Evolutionary conservation across 53 echinoderm and acorn worm genomes (phyloP), one percentile per base, ranked within the genome.

Genomic region (Crossaster papposus): DNA sequence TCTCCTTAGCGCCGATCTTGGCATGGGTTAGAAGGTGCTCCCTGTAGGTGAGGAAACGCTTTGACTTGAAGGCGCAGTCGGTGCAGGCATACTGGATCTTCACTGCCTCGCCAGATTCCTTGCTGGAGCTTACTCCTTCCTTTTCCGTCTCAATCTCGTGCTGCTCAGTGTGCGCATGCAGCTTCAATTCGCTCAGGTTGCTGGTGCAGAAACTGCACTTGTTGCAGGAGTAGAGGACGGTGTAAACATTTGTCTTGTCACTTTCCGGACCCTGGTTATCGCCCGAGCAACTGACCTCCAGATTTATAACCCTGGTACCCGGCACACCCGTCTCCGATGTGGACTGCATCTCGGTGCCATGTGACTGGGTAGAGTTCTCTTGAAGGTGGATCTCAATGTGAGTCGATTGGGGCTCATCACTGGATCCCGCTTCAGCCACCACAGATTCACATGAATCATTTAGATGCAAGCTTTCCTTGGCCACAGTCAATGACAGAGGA

Each of bases 21-120:
- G 79, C 74, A 58, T 95, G 95, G 53, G 86, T 86, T 1, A 91
- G 72, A 44, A 91, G 62, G 65, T 91, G 91, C 31, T 83, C 85
- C 36, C 79, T 76, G 70, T 84, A 85, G 36, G 84, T 71, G 53
- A 77, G 91, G 63, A 65, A 77, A 70, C 85, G 91, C 35, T 78
- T 9, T 11, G 91, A 76, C 63, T 87, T 58, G 63, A 87, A 87
- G 77, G 76, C 36, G 62, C 87, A 87, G 28, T 63, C 76, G 32
- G 20, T 36, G 36, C 87, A 87, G 76, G 87, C 37, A n/a, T 87
- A 62, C 11, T 87, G 37, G 22, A 75, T 77, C 83, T 1, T 36
- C n/a, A 68, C 13, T n/a, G 64, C 54, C 54, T 54, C 58, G 11
- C 55, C 80, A 55, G 15, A 2, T 14, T 55, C 58, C 30, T 55